These are phyloP conservation scores for Corapipo altera DNA, from an alignment of 2,113 vertebrate genomes.

Conservation along the genomic window DNA sequence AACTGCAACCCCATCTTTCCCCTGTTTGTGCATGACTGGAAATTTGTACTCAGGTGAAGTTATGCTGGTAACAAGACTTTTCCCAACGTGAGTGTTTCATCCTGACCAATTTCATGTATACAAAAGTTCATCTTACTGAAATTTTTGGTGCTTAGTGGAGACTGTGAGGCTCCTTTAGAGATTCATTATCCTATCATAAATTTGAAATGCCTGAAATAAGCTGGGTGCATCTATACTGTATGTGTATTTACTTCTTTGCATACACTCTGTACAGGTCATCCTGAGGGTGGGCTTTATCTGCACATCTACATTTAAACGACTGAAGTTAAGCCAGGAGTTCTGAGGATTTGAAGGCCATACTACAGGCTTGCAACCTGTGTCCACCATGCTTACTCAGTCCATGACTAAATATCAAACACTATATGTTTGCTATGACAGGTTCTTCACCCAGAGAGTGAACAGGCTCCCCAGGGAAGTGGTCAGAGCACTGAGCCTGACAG, in stretches of 20 bases:
- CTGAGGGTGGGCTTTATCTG: not conserved
- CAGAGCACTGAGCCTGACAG: not conserved
- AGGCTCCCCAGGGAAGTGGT: not conserved
- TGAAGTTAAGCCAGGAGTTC: not conserved
- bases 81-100: not conserved
- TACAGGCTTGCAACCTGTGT: not conserved
- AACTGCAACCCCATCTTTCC: not conserved
- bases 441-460: not conserved
- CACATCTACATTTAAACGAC: not conserved
- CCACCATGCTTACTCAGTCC: not conserved
- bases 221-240: not conserved
- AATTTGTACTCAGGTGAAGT: not conserved
- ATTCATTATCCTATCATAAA: not conserved
- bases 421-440: rapidly evolving
- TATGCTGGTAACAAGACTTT: not conserved
- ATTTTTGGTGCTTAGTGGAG: not conserved
- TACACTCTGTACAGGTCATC: not conserved
- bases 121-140: not conserved
- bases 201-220: not conserved
- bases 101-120: not conserved
- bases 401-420: not conserved
- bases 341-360: not conserved
- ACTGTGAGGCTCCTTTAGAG: not conserved
- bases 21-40: not conserved
- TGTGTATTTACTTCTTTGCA: not conserved